Conservation (phyloP, 1,140 invertebrate genomes). For the Polyergus mexicanus region DNA sequence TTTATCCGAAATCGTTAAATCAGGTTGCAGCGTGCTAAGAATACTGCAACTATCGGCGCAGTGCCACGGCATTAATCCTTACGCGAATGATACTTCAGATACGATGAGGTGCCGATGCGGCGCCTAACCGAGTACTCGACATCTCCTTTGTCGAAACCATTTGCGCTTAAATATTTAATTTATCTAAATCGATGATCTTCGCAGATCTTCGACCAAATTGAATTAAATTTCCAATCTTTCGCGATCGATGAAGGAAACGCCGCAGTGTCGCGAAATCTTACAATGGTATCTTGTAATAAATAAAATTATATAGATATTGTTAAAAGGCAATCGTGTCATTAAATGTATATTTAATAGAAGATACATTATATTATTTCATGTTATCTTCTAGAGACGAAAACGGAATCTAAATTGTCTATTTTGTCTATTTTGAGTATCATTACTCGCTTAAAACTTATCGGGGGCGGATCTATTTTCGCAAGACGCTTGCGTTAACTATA, state of each 20-base stretch:
- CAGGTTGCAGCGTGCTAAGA: constrained; percentile 38
- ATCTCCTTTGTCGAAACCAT: constrained; percentile 67
- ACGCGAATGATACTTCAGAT: constrained; percentile 39
- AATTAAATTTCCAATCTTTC: constrained; percentile 73
- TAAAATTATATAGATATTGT: too few species aligned
- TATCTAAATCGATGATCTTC: constrained; percentile 70
- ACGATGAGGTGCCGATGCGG: constrained; percentile 78
- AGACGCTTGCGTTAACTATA: constrained; percentile 22
- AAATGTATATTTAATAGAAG: not conserved
- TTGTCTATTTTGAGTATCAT: not conserved
- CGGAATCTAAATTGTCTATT: not conserved
- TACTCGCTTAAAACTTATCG: not conserved
- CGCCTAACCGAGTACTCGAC: constrained; percentile 74
- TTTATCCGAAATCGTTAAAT: constrained; percentile 37
- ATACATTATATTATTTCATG: not conserved
- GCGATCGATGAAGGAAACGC: constrained; percentile 55
- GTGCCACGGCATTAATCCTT: constrained; percentile 43
- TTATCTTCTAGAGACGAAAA: not conserved
- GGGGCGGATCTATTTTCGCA: not conserved
- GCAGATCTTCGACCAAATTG: constrained; percentile 11
- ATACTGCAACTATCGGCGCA: constrained; percentile 43
- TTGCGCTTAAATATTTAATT: constrained; percentile 80
- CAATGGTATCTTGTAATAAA: not conserved
- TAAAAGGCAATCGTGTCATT: not conserved
- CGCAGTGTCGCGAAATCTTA: not conserved